Conservation (phyloP, 2,888 invertebrate species). For the Lycocerus yunnanus region DNA sequence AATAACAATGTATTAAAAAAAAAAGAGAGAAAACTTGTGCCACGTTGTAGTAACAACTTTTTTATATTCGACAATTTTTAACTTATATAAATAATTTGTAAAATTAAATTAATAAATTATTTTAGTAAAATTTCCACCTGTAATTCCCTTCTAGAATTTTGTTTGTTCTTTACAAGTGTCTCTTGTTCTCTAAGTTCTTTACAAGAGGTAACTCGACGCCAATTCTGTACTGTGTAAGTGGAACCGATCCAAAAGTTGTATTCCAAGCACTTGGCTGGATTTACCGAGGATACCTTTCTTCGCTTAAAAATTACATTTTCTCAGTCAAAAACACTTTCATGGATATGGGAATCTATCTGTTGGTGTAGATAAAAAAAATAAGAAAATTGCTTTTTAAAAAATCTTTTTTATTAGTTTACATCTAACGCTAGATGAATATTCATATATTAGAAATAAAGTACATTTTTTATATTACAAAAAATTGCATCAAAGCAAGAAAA, state of each 20-base stretch:
- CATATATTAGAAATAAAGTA: conserved; percentile 15
- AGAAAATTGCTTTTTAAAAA: background rate
- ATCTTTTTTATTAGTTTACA: background rate
- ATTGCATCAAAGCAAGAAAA: background rate
- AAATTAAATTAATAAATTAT: background rate
- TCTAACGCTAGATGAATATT: conserved; percentile 12
- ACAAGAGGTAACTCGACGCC: no score
- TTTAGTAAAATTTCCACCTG: background rate
- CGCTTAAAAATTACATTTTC: no score
- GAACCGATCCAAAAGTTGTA: no score
- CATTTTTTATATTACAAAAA: conserved; percentile 15
- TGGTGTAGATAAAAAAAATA: background rate
- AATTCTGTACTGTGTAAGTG: no score
- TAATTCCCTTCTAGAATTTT: no score
- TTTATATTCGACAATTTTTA: background rate
- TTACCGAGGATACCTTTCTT: no score
- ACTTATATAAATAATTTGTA: background rate
- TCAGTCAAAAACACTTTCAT: no score
- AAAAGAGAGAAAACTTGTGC: background rate
- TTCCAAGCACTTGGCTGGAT: no score
- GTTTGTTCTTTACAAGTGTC: no score
- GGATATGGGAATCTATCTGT: no score
- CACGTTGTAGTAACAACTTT: background rate
- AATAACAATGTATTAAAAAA: conserved; percentile 41
- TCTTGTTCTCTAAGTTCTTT: no score